A percentile compares a stretch with the other conserved stretches of the same genome.
These are phyloP conservation scores for Epinephelus coioides DNA, from an alignment of 2,797 vertebrate genomes.

Conservation along the genomic window DNA sequence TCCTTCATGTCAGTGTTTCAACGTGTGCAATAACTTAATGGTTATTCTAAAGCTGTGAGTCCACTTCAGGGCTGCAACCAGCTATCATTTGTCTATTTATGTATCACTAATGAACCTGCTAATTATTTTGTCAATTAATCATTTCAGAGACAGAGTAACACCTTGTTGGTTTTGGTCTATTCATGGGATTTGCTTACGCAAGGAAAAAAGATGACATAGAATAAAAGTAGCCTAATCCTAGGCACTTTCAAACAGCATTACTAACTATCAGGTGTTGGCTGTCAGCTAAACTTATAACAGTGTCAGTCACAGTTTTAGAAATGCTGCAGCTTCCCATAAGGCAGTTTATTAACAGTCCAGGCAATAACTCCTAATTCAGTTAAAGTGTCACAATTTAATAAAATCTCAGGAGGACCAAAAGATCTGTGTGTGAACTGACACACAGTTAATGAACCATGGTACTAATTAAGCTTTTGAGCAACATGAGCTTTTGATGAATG, in stretches of 20 bases:
- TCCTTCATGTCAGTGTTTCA: not conserved
- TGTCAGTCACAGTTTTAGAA: not conserved
- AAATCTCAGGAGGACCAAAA: not conserved
- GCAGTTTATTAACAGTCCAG: not conserved
- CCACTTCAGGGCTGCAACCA: not conserved
- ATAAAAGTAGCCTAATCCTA: not conserved
- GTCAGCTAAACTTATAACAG: not conserved
- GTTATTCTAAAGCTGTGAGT: not conserved
- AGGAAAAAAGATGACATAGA: not conserved
- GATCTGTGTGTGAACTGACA: not conserved
- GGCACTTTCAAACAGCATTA: not conserved
- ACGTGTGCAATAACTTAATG: not conserved
- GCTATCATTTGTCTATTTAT: too few species aligned
- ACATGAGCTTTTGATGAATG: constrained; percentile 14
- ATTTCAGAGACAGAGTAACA: not conserved
- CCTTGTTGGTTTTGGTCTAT: too few species aligned
- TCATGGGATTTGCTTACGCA: too few species aligned
- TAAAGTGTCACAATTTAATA: constrained; percentile 27
- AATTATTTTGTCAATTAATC: not conserved
- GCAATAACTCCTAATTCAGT: constrained; percentile 22
- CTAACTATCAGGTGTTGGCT: not conserved
- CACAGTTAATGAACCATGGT: constrained; percentile 7
- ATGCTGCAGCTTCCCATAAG: not conserved
- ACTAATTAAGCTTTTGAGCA: not conserved
- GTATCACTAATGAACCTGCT: too few species aligned